Base-by-base conservation (phyloP, 1,140 invertebrate genomes). In the Anastrepha ludens region DNA sequence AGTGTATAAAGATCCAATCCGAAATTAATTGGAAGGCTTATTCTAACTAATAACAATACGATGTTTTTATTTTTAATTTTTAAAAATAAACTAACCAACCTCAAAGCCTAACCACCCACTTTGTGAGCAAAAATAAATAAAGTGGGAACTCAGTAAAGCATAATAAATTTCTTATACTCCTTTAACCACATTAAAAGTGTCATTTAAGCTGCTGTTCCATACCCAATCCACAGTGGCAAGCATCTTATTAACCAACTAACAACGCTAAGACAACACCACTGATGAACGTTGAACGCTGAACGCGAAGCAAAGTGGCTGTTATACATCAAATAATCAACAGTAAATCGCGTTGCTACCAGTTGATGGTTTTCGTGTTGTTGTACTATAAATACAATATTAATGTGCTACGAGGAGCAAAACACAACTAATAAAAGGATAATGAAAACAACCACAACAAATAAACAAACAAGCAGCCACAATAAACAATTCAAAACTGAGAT, bases 401-500 rank as follows among this genome's bases (percentile, higher is more conserved):
- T 55, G 47, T 9, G 74, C 74, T 55, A 41, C 74, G 41, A 47
- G 44, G 9, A 74, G 7, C 15, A 20, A 55, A 81, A 55, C 74
- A 81, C 74, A 81, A 55, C 74, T 81, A 81, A 81, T 81, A 81
- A 81, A 81, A n/a, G 44, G 44, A 81, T 81, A 81, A 81, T 81
- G 74, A 81, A 81, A 81, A 81, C 50, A 81, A 81, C 47, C 74
- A 81, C 74, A 81, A 81, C 74, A 81, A 81, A 81, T 58, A 81
- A 55, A 81, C 47, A 81, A 81, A 29, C 74, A 81, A 81, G 47
- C 74, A 81, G 55, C 67, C 67, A 74, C 67, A 81, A 81, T 81
- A 81, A 81, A 81, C 74, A 81, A 81, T 58, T 81, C 74, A 81
- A 81, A 81, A 81, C 74, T 81, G 47, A 81, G 74, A 81, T 81